A percentile compares a stretch with the other conserved stretches of the same genome.
Evolutionary conservation across 2,113 vertebrate genomes (phyloP).

Genomic region (Brienomyrus brachyistius): DNA sequence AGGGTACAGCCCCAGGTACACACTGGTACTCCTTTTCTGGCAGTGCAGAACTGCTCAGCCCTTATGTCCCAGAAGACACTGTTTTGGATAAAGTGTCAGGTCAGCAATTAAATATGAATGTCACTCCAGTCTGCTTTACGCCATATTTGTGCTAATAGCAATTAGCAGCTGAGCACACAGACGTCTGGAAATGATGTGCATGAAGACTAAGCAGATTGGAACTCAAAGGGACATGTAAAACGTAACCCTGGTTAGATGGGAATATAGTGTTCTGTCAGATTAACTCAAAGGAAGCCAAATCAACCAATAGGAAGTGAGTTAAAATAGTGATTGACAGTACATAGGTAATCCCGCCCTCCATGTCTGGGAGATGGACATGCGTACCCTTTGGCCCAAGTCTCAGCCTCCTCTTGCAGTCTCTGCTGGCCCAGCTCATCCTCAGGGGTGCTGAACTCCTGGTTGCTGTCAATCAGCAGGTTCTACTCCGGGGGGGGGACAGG

Average conservation of each 20-base stretch:
- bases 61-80: background rate
- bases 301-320: background rate
- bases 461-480: conserved; percentile 77
- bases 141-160: background rate
- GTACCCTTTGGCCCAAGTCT: conserved; percentile 64
- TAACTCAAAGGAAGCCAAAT: background rate
- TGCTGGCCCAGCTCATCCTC: conserved; percentile 68
- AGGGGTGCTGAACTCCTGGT: conserved; percentile 67
- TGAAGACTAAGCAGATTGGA: background rate
- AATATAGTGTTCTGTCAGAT: background rate
- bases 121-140: background rate
- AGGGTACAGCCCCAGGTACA: too few relatives aligned
- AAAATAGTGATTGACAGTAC: background rate
- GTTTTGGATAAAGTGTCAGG: background rate
- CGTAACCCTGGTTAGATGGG: background rate
- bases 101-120: background rate
- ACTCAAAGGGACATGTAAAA: background rate
- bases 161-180: background rate
- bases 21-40: too few relatives aligned
- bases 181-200: background rate
- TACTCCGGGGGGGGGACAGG: conserved; percentile 41
- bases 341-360: background rate
- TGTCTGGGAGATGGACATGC: background rate
- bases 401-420: conserved; percentile 57
- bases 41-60: background rate